Evolutionary conservation across 2,888 invertebrate genomes (phyloP).

Genomic region (Cryptophagus acutangulus): DNA sequence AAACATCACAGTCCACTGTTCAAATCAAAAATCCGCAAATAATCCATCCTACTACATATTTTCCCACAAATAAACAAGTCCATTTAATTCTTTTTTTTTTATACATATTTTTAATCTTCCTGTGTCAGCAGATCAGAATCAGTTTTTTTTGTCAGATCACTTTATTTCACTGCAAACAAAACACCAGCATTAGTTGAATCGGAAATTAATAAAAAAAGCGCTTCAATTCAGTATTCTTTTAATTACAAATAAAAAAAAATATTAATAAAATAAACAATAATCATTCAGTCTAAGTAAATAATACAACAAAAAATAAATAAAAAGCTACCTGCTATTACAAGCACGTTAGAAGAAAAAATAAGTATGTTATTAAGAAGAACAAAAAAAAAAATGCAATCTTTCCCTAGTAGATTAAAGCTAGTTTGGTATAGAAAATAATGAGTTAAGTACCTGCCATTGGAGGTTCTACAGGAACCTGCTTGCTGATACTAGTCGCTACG

Average conservation of each 20-base stretch:
- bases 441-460: not conserved
- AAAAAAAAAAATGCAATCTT: too few relatives aligned
- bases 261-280: not conserved
- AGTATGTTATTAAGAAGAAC: not conserved
- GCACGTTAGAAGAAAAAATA: too few relatives aligned
- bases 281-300: not conserved
- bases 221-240: not conserved
- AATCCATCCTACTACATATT: not conserved
- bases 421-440: too few relatives aligned
- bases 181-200: not conserved
- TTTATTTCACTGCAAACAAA: slow-evolving; percentile 22
- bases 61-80: not conserved
- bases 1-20: slow-evolving; percentile 22
- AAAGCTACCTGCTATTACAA: slow-evolving; percentile 23
- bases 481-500: not conserved
- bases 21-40: slow-evolving; percentile 13
- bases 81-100: too few relatives aligned
- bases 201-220: slow-evolving; percentile 1
- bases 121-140: slow-evolving; percentile 26
- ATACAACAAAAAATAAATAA: slow-evolving; percentile 1
- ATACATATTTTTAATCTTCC: slow-evolving; percentile 18
- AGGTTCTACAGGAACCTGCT: not conserved
- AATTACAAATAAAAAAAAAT: not conserved
- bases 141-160: slow-evolving; percentile 22
- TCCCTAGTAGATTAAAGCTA: too few relatives aligned